Percentiles rank a stretch among this genome's conserved stretches.
These are phyloP conservation scores for Ischnura elegans DNA, from an alignment of 2,888 invertebrate species.

Conservation along the genomic window DNA sequence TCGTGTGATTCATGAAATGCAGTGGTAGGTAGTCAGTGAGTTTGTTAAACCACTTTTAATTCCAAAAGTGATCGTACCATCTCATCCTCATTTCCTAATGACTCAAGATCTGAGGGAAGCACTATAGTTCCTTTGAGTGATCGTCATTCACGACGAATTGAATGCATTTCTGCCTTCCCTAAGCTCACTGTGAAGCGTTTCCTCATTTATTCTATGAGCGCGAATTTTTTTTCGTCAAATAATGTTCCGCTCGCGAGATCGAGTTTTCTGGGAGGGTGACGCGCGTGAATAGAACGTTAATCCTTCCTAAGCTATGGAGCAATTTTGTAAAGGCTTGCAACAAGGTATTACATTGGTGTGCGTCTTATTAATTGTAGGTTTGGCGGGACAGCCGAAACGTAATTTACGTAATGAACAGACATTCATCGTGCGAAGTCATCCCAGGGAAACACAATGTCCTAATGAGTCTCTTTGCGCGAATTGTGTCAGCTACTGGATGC, in stretches of 20 bases:
- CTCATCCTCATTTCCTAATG: background rate
- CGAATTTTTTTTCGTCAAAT: background rate
- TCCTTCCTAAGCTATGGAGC: background rate
- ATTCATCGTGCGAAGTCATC: background rate
- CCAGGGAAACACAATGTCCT: background rate
- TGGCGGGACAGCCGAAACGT: background rate
- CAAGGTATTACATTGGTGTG: background rate
- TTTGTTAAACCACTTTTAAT: background rate
- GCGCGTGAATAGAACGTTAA: background rate
- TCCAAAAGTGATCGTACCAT: background rate
- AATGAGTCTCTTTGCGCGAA: too few relatives aligned
- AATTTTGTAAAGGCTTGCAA: background rate
- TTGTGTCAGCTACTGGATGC: too few relatives aligned
- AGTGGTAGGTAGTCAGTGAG: too few relatives aligned
- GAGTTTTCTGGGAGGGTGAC: background rate
- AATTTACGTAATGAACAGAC: background rate
- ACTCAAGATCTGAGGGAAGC: background rate
- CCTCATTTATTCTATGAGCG: background rate
- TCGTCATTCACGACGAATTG: background rate
- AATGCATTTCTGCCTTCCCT: background rate
- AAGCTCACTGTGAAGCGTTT: background rate
- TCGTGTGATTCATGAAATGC: too few relatives aligned
- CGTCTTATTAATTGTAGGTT: background rate
- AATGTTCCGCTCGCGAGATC: background rate
- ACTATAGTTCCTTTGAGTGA: background rate